phyloP scores from a whole-genome alignment of 2,797 vertebrate genomes.

The Onychomys torridus region DNA sequence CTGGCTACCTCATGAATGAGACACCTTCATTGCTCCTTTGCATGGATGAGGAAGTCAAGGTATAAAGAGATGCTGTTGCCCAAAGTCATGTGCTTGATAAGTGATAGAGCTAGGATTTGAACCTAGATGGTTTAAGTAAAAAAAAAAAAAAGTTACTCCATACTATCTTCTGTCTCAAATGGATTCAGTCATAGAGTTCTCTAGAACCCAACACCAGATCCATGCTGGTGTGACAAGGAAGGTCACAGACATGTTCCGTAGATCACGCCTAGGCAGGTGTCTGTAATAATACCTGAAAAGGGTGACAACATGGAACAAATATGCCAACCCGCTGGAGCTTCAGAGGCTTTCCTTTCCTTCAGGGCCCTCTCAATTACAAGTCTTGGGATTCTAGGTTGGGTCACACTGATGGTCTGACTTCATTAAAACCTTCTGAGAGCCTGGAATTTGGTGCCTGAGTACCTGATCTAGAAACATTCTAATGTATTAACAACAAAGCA shows the following conservation, averaged over 20 bases:
- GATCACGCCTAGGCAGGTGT: background rate
- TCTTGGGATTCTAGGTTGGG: background rate
- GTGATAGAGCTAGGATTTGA: slow-evolving; percentile 3
- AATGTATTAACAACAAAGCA: background rate
- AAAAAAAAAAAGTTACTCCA: background rate
- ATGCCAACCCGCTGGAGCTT: background rate
- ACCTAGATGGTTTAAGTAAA: background rate
- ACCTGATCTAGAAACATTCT: background rate
- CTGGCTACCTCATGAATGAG: background rate
- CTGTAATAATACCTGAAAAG: background rate
- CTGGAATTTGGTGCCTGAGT: background rate
- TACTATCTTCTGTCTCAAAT: background rate
- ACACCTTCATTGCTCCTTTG: background rate
- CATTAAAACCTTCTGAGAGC: background rate
- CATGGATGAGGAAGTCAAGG: background rate
- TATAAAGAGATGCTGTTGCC: background rate
- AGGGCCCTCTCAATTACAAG: background rate
- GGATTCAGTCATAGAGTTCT: background rate
- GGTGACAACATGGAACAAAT: background rate
- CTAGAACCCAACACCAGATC: background rate
- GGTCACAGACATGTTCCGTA: background rate
- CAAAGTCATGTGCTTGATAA: background rate
- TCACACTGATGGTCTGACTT: background rate
- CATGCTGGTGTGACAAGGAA: background rate
- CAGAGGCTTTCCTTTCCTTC: background rate